These are phyloP conservation scores for Tragelaphus imberbis DNA, from an alignment of 2,113 vertebrate species.

Conservation along the genomic window DNA sequence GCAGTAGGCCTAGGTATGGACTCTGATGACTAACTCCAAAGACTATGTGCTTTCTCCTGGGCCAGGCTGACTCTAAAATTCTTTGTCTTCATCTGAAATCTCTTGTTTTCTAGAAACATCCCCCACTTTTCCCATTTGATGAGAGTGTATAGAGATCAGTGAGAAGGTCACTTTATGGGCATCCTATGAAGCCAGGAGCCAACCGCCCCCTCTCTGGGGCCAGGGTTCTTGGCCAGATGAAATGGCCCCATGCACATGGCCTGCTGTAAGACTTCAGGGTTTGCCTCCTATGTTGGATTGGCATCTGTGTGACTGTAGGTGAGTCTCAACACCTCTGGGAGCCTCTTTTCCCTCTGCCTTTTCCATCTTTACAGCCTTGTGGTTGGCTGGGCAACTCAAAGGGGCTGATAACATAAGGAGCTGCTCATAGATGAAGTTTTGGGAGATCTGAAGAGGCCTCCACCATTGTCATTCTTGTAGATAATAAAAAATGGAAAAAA, in stretches of 20 bases:
- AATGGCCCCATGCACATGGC: background rate
- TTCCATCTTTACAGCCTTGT: background rate
- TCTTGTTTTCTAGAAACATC: background rate
- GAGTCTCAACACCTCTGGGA: accelerated
- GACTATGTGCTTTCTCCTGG: background rate
- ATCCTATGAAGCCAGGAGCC: background rate
- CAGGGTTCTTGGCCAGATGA: accelerated
- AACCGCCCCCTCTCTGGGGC: accelerated
- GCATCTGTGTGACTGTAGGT: accelerated
- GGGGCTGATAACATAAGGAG: background rate
- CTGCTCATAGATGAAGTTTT: background rate
- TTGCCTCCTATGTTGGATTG: background rate
- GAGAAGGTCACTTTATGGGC: background rate
- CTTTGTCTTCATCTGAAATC: background rate
- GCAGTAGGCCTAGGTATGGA: background rate
- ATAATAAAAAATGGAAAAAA: background rate
- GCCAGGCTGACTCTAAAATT: background rate
- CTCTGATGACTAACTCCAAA: background rate
- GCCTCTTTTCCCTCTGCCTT: background rate
- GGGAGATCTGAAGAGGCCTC: background rate
- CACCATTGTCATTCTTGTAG: background rate
- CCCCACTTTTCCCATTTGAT: too few relatives aligned
- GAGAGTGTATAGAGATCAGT: background rate
- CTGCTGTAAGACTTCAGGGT: background rate
- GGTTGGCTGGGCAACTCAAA: background rate